Conservation (phyloP, 2,888 invertebrate genomes). For the Graphium colonna region DNA sequence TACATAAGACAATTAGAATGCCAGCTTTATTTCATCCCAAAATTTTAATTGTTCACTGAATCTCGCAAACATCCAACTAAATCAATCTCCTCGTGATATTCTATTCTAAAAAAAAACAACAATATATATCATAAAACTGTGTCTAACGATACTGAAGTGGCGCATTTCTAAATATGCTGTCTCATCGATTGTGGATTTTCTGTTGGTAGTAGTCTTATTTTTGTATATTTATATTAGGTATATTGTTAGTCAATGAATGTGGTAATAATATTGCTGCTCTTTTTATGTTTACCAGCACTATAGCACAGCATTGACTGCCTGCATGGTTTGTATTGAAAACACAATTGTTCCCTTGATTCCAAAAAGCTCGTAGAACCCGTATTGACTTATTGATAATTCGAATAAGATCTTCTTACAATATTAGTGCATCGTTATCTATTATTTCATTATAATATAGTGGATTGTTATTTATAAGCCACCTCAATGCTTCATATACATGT, state of each 20-base stretch:
- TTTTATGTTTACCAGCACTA: slow-evolving; percentile 31
- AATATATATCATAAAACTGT: not conserved
- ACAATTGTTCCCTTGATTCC: slow-evolving; percentile 31
- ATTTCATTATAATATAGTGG: not conserved
- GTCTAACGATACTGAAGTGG: not conserved
- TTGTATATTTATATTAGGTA: slow-evolving; percentile 22
- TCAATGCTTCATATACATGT: too few relatives aligned
- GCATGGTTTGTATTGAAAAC: slow-evolving; percentile 31
- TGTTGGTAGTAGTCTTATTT: not conserved
- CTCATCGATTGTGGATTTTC: not conserved
- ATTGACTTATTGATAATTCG: too few relatives aligned
- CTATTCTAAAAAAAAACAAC: not conserved
- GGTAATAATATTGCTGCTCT: slow-evolving; percentile 22
- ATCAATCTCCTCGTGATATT: not conserved
- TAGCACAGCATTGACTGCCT: slow-evolving; percentile 34
- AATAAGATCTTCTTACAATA: not conserved
- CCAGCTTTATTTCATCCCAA: not conserved
- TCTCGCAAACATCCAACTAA: not conserved
- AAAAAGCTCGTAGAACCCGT: not conserved
- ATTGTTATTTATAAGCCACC: too few relatives aligned
- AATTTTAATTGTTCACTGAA: slow-evolving; percentile 2
- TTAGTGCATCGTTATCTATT: not conserved
- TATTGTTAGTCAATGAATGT: slow-evolving; percentile 25
- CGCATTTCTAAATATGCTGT: not conserved
- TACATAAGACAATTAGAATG: not conserved